A percentile compares a stretch with the other conserved stretches of the same genome.
These are phyloP conservation scores for Heloderma charlesbogerti DNA, from an alignment of 2,113 vertebrate genomes.

Conservation along the genomic window DNA sequence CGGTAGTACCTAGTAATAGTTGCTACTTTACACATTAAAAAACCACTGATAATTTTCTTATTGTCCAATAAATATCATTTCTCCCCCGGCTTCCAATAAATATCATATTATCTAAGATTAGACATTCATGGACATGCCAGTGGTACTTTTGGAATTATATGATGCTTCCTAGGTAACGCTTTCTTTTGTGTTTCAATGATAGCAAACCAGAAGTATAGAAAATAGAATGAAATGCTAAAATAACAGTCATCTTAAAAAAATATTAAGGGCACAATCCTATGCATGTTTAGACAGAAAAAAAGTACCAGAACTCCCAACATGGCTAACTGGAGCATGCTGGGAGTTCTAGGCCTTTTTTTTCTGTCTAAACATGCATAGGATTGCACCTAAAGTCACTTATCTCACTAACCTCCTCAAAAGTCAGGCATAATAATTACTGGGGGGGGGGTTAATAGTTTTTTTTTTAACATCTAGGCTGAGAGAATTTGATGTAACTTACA, in stretches of 20 bases:
- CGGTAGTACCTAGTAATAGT: background rate
- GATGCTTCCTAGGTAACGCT: background rate
- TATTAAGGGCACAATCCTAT: too few species aligned
- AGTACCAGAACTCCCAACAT: too few species aligned
- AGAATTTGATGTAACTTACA: background rate
- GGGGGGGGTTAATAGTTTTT: background rate
- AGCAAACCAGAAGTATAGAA: background rate
- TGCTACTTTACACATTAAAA: background rate
- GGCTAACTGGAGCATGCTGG: too few species aligned
- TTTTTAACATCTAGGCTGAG: background rate
- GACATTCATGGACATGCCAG: constrained; percentile 23
- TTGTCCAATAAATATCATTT: background rate
- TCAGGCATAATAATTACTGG: background rate
- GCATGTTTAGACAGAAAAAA: too few species aligned
- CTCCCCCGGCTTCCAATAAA: background rate
- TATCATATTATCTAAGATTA: constrained; percentile 3
- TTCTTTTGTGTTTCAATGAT: background rate
- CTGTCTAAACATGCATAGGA: too few species aligned
- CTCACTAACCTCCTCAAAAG: background rate
- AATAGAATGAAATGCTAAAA: background rate
- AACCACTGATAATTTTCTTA: constrained; percentile 9
- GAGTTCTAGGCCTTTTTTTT: too few species aligned
- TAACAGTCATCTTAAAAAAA: background rate
- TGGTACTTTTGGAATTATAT: background rate
- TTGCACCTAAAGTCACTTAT: background rate